These are phyloP conservation scores for Charina bottae DNA, from an alignment of 2,113 vertebrate species.

Conservation along the genomic window DNA sequence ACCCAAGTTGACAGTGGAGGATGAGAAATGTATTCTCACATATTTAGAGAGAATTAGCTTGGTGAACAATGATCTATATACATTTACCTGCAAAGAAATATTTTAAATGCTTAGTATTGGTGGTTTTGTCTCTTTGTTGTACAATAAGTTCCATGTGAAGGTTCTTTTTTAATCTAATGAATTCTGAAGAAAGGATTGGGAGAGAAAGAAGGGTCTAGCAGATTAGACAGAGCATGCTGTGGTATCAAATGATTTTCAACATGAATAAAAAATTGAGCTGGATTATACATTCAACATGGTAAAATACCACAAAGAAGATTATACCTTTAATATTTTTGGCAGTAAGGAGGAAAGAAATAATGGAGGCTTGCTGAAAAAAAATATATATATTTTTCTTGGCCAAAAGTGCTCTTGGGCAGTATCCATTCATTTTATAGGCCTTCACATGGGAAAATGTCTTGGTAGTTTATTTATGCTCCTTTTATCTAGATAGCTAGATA, in stretches of 20 bases:
- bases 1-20: background rate
- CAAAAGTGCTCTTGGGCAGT: too few relatives aligned
- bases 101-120: background rate
- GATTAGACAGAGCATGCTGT: conserved; percentile 1
- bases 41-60: background rate
- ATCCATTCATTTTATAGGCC: background rate
- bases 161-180: background rate
- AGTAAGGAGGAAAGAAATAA: conserved; percentile 28
- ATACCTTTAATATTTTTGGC: conserved; percentile 28
- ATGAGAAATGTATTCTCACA: background rate
- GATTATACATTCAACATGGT: conserved; percentile 24
- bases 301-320: conserved; percentile 1
- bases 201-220: background rate
- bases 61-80: background rate
- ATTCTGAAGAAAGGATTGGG: background rate
- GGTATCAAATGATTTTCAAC: conserved; percentile 50
- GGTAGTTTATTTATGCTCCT: background rate
- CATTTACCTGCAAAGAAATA: background rate
- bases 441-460: background rate
- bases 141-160: conserved; percentile 48
- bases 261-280: conserved; percentile 39
- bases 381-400: background rate
- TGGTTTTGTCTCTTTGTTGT: conserved; percentile 27
- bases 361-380: background rate
- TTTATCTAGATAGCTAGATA: background rate